These are phyloP conservation scores for Oreamnos americanus DNA, from an alignment of 2,113 vertebrate genomes.

Conservation along the genomic window DNA sequence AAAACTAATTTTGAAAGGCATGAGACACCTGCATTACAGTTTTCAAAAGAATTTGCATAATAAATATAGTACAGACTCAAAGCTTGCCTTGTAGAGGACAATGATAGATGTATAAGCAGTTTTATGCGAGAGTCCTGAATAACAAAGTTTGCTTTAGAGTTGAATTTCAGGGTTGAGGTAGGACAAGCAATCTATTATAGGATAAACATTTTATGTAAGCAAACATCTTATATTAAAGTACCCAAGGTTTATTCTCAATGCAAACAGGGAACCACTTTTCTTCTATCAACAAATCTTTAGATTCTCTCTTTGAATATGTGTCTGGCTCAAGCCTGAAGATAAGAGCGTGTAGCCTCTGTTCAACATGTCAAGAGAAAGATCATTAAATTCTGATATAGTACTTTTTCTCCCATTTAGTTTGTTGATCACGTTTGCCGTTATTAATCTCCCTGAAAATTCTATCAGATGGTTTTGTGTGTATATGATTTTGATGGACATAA, in stretches of 20 bases:
- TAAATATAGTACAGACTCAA: slow-evolving; percentile 73
- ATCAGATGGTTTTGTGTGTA: background rate
- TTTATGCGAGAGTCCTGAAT: slow-evolving; percentile 68
- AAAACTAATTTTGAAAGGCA: slow-evolving; percentile 79
- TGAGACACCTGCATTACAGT: slow-evolving; percentile 71
- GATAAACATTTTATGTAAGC: slow-evolving; percentile 49
- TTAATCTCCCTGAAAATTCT: background rate
- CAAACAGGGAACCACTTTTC: background rate
- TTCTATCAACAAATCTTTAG: background rate
- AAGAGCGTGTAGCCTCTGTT: background rate
- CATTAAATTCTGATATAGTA: background rate
- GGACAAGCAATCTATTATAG: slow-evolving; percentile 53
- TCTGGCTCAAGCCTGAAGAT: background rate
- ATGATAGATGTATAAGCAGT: slow-evolving; percentile 75
- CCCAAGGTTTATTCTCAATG: background rate
- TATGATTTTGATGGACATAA: background rate
- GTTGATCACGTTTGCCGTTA: background rate
- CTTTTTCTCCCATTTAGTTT: background rate
- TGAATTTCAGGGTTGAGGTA: slow-evolving; percentile 70
- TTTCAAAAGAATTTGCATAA: slow-evolving; percentile 80
- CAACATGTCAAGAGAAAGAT: background rate
- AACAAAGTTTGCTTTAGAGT: slow-evolving; percentile 69
- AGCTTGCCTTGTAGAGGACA: slow-evolving; percentile 73
- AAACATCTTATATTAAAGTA: slow-evolving; percentile 4
- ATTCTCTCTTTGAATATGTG: background rate